These are phyloP conservation scores for Botia almorhae DNA, from an alignment of 2,797 vertebrate genomes.

Conservation along the genomic window DNA sequence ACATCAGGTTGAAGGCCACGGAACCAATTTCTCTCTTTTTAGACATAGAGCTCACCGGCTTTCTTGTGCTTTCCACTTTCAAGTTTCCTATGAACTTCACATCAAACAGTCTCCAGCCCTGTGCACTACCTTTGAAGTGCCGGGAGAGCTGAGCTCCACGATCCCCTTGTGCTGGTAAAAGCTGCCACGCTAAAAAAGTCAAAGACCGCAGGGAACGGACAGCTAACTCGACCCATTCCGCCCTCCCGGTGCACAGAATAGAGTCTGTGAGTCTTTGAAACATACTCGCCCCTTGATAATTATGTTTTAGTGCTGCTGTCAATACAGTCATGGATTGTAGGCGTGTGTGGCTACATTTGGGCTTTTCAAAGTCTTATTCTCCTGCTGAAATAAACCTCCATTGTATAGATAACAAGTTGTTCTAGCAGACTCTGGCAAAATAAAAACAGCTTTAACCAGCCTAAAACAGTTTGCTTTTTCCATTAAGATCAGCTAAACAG, in stretches of 20 bases:
- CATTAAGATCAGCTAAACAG: no score
- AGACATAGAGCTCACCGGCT: constrained; percentile 69
- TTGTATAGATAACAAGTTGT: background rate
- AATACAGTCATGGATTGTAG: background rate
- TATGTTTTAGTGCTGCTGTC: constrained; percentile 28
- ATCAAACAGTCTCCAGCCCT: constrained; percentile 74
- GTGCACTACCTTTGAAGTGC: constrained; percentile 79
- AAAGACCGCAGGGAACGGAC: constrained; percentile 57
- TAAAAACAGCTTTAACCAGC: no score
- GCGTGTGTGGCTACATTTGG: constrained; percentile 4
- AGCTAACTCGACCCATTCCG: constrained; percentile 7
- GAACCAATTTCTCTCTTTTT: constrained; percentile 51
- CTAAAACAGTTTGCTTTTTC: no score
- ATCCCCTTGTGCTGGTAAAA: constrained; percentile 55
- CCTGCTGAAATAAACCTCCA: background rate
- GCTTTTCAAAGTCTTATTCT: constrained; percentile 12
- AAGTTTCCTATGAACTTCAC: constrained; percentile 84
- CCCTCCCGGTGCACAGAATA: constrained; percentile 4
- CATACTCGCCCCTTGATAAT: constrained; percentile 33
- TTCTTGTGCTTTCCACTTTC: constrained; percentile 75
- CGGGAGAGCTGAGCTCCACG: constrained; percentile 65
- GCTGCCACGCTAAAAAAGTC: constrained; percentile 56
- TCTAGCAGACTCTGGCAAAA: no score
- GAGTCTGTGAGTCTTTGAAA: constrained; percentile 26
- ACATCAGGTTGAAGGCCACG: constrained; percentile 47